Evolutionary conservation across 2,888 invertebrate species (phyloP).

Genomic region (Drosophila putrida): DNA sequence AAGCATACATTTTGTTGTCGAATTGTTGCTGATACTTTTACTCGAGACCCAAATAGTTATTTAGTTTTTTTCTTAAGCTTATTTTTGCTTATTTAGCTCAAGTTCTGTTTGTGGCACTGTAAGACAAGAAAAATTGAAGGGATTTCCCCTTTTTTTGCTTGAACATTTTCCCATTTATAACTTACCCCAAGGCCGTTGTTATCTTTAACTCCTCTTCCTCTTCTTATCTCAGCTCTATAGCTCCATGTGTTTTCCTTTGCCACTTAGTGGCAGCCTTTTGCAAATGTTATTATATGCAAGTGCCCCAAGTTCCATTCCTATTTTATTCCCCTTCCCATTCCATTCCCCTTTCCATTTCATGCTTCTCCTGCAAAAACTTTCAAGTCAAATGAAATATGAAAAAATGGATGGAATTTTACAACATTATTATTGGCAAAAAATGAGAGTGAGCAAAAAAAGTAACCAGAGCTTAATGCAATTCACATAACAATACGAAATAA

Average conservation of each 20-base stretch:
- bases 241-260: slow-evolving; percentile 28
- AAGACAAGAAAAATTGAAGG: slow-evolving; percentile 1
- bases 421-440: background rate
- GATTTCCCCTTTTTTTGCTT: background rate
- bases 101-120: slow-evolving; percentile 8
- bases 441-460: background rate
- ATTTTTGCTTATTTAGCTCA: slow-evolving; percentile 10
- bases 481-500: slow-evolving; percentile 21
- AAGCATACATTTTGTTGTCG: background rate
- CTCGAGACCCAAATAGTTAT: background rate
- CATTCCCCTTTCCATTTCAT: background rate
- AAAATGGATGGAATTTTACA: background rate
- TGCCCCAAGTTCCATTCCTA: slow-evolving; percentile 17
- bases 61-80: slow-evolving; percentile 4
- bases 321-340: background rate
- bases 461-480: slow-evolving; percentile 1
- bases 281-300: slow-evolving; percentile 52
- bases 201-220: slow-evolving; percentile 21
- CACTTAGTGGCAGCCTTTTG: slow-evolving; percentile 38
- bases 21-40: background rate
- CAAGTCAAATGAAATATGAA: slow-evolving; percentile 5
- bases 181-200: slow-evolving; percentile 28
- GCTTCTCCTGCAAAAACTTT: background rate
- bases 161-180: slow-evolving; percentile 16
- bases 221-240: background rate